Conservation (phyloP, 2,797 vertebrate species). For the Amazona finschi region DNA sequence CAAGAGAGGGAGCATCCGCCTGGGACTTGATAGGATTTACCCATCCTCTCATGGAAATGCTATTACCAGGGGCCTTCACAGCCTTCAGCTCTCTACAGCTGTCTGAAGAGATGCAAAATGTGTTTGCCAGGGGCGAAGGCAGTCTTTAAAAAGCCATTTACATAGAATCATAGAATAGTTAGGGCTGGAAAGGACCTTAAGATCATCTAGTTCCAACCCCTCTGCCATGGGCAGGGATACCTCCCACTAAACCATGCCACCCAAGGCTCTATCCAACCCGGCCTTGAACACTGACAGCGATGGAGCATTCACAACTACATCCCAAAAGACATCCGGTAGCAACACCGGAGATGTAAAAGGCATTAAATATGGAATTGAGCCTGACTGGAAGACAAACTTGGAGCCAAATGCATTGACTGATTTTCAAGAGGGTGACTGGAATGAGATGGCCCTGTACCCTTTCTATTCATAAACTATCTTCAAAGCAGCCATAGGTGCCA, state of each 20-base stretch:
- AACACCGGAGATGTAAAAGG: constrained; percentile 20
- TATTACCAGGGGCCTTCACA: background rate
- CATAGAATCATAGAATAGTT: background rate
- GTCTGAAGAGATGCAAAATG: background rate
- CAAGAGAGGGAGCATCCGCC: background rate
- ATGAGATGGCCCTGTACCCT: background rate
- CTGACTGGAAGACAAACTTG: constrained; percentile 11
- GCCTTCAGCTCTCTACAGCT: background rate
- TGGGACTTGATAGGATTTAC: background rate
- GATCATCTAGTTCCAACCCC: too few species aligned
- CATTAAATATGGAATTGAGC: background rate
- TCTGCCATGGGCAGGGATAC: too few species aligned
- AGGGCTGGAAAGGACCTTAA: too few species aligned
- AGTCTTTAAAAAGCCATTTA: constrained; percentile 40
- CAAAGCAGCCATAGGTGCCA: background rate
- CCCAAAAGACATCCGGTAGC: background rate
- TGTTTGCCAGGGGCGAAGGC: background rate
- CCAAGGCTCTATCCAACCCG: too few species aligned
- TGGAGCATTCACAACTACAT: background rate
- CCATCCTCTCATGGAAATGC: background rate
- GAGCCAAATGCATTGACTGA: background rate
- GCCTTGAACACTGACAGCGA: too few species aligned
- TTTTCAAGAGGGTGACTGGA: constrained; percentile 1
- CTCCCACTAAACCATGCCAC: too few species aligned
- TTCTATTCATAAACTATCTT: background rate